Conservation (phyloP, 2,113 vertebrate species). For the Edolisoma coerulescens region DNA sequence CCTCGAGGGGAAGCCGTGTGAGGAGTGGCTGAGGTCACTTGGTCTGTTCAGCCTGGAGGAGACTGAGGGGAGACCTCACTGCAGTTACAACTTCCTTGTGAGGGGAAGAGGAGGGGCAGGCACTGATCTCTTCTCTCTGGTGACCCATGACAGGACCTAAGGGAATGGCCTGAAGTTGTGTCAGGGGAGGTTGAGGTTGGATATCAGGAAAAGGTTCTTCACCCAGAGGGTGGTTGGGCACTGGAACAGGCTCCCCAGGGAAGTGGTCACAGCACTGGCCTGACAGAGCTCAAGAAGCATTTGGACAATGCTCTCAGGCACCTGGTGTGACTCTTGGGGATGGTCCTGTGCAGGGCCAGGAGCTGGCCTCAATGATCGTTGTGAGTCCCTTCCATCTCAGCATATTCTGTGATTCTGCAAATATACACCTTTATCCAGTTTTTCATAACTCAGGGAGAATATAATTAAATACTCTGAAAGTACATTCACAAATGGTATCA, state of each 20-base stretch:
- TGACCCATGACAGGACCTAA: fast-evolving
- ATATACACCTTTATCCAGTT: not conserved
- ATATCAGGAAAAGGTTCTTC: not conserved
- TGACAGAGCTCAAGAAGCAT: not conserved
- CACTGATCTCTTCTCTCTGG: not conserved
- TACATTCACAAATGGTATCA: not conserved
- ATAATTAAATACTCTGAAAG: not conserved
- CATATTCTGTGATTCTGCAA: not conserved
- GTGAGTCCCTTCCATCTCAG: not conserved
- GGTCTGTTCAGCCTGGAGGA: not conserved
- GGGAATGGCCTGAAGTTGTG: not conserved
- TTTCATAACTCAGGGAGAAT: not conserved
- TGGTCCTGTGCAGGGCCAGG: not conserved
- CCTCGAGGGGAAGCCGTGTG: fast-evolving
- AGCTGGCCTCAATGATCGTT: fast-evolving
- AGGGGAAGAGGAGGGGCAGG: fast-evolving
- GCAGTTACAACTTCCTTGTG: not conserved
- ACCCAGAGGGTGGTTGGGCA: fast-evolving
- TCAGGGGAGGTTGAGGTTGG: not conserved
- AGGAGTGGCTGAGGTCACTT: fast-evolving
- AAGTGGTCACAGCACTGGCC: not conserved
- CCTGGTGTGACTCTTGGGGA: fast-evolving
- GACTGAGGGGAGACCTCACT: not conserved
- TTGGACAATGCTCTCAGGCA: not conserved
- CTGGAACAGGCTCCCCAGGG: not conserved